Percentiles rank a stretch among this genome's conserved stretches.
These are phyloP conservation scores for Nebria ingens DNA, from an alignment of 1,140 invertebrate species.

Conservation along the genomic window DNA sequence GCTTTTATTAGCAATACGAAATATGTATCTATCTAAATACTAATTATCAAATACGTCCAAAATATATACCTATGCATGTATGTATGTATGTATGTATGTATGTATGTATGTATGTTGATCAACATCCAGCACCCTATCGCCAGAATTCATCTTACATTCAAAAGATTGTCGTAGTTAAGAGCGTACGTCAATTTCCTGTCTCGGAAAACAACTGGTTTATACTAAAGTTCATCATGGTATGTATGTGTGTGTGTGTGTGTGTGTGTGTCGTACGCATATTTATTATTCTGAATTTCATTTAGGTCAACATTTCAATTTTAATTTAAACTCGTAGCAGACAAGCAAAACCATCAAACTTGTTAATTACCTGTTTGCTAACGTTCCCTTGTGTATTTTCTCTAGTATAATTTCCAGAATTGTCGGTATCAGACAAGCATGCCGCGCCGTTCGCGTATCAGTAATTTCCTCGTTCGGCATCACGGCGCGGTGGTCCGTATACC, in stretches of 20 bases:
- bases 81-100: no score
- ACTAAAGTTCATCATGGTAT: neutral
- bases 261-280: neutral
- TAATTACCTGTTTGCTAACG: conserved; percentile 35
- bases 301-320: conserved; percentile 31
- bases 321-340: conserved; percentile 26
- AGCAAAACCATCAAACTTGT: conserved; percentile 36
- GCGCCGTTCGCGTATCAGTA: neutral
- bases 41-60: no score
- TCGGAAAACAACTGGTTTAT: no score
- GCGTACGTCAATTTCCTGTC: no score
- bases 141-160: no score
- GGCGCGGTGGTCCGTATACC: neutral
- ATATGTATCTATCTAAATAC: no score
- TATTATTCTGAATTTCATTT: conserved; percentile 19
- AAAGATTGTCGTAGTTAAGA: no score
- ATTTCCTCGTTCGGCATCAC: conserved; percentile 6
- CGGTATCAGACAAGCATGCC: conserved; percentile 28
- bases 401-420: conserved; percentile 34
- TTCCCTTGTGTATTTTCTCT: conserved; percentile 33
- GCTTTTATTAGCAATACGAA: no score
- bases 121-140: no score
- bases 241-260: neutral
- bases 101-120: no score
- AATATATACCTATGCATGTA: no score